Percentiles rank a stretch among this genome's conserved stretches.
Evolutionary conservation across 2,888 invertebrate species (phyloP).

Genomic region (Arge pagana): DNA sequence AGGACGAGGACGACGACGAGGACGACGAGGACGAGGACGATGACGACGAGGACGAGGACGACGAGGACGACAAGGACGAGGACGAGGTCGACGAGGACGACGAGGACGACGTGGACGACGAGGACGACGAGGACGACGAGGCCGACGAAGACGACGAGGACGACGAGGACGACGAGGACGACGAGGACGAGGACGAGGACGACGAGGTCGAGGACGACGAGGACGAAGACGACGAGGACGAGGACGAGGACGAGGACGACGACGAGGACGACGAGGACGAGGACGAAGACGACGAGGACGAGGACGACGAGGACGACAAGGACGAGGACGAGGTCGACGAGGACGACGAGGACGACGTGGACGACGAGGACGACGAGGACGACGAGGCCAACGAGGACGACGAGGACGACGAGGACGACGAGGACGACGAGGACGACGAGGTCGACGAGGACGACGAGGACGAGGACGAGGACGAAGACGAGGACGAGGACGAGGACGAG

Average conservation of each 20-base stretch:
- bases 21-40: background rate
- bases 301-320: too few relatives aligned
- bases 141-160: too few relatives aligned
- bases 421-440: background rate
- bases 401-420: background rate
- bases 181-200: background rate
- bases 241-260: background rate
- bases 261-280: slow-evolving; percentile 3
- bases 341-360: slow-evolving; percentile 24
- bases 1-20: background rate
- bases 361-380: background rate
- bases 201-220: background rate
- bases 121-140: background rate
- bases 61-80: too few relatives aligned
- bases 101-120: background rate
- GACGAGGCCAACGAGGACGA: too few relatives aligned
- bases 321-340: background rate
- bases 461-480: too few relatives aligned
- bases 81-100: background rate
- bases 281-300: too few relatives aligned
- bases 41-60: background rate
- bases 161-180: background rate
- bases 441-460: background rate
- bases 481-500: too few relatives aligned
- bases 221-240: too few relatives aligned